A percentile compares a stretch with the other conserved stretches of the same genome.
Evolutionary conservation across 2,888 invertebrate genomes (phyloP).

Genomic region (Epistrophella euchroma): DNA sequence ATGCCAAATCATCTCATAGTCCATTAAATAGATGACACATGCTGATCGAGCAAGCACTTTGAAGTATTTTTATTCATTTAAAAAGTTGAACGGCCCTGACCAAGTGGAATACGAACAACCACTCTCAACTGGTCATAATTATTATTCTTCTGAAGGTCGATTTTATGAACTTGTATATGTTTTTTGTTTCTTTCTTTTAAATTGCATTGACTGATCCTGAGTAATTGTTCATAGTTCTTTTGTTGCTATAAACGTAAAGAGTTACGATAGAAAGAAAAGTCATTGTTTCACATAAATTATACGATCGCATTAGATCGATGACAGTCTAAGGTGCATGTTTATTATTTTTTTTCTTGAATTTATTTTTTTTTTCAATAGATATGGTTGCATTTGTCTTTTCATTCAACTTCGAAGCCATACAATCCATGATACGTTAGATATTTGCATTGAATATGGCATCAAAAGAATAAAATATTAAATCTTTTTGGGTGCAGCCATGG

Average conservation of each 20-base stretch:
- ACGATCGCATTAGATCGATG: slow-evolving; percentile 39
- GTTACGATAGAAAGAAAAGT: slow-evolving; percentile 12
- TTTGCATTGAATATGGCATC: slow-evolving; percentile 40
- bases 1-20: slow-evolving; percentile 47
- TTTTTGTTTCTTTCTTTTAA: neutral
- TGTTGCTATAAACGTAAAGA: slow-evolving; percentile 14
- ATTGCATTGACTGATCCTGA: slow-evolving; percentile 15
- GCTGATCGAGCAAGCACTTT: slow-evolving; percentile 9
- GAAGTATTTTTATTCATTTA: slow-evolving; percentile 28
- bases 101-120: slow-evolving; percentile 34
- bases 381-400: slow-evolving; percentile 11
- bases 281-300: slow-evolving; percentile 38
- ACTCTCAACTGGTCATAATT: slow-evolving; percentile 6
- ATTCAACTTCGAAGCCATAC: slow-evolving; percentile 3
- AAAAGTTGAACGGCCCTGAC: slow-evolving; percentile 49
- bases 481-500: slow-evolving; percentile 53
- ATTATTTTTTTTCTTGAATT: neutral
- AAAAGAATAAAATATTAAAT: slow-evolving; percentile 7
- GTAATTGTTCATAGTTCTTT: slow-evolving; percentile 44
- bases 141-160: slow-evolving; percentile 43
- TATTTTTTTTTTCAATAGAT: slow-evolving; percentile 10
- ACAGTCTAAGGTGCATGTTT: slow-evolving; percentile 27
- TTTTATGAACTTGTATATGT: slow-evolving; percentile 6
- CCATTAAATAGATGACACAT: slow-evolving; percentile 47
- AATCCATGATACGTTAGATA: slow-evolving; percentile 29